Conservation (phyloP, 2,113 vertebrate genomes). For the Hiodon alosoides region DNA sequence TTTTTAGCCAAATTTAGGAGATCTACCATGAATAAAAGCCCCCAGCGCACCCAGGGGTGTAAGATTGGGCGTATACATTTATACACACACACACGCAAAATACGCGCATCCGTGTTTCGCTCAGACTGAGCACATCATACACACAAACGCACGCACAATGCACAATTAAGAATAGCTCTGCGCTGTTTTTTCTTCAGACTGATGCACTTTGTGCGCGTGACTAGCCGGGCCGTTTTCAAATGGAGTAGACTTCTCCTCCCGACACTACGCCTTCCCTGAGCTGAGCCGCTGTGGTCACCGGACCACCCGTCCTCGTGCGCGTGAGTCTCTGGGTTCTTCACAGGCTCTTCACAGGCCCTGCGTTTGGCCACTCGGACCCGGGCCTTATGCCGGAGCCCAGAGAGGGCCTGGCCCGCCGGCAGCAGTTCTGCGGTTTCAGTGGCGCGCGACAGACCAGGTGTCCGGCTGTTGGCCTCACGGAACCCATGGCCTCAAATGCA, state of each 20-base stretch:
- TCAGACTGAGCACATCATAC: conserved; percentile 22
- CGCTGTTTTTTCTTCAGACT: no score
- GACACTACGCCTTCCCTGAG: no score
- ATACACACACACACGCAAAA: conserved; percentile 27
- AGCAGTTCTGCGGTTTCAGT: not conserved
- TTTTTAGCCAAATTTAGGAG: conserved; percentile 63
- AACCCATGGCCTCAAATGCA: conserved; percentile 17
- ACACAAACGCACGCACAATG: not conserved
- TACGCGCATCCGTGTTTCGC: not conserved
- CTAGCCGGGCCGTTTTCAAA: no score
- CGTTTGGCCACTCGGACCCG: no score
- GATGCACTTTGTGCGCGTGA: not conserved
- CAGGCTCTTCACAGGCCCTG: not conserved
- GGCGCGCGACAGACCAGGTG: not conserved
- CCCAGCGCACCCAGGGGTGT: conserved; percentile 49
- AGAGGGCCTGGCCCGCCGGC: not conserved
- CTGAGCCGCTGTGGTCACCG: no score
- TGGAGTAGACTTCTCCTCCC: no score
- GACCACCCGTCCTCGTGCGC: no score
- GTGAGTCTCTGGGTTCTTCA: not conserved
- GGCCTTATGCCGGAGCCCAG: not conserved
- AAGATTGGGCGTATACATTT: conserved; percentile 47
- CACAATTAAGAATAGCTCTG: no score
- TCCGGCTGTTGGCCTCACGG: not conserved
- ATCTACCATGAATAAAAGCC: conserved; percentile 59